Evolutionary conservation across 2,113 vertebrate genomes (phyloP).

Genomic region (Labrus mixtus): DNA sequence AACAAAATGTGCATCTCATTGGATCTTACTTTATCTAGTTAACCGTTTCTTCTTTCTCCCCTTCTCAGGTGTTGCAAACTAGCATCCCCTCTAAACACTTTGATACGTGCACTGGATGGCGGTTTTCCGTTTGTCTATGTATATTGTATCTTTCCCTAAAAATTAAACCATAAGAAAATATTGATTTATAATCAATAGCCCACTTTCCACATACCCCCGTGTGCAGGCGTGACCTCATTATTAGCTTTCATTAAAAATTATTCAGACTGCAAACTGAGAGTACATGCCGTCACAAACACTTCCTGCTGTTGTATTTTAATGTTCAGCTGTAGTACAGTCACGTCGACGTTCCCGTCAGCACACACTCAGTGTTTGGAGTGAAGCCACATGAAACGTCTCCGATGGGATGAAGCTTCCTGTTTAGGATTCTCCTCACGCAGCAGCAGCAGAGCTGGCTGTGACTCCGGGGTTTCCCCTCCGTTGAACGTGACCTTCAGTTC

Average conservation of each 20-base stretch:
- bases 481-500: slow-evolving; percentile 31
- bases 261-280: background rate
- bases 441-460: background rate
- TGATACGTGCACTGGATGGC: no score
- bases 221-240: slow-evolving; percentile 25
- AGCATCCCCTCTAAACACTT: no score
- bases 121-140: no score
- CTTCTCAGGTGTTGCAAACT: no score
- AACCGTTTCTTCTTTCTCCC: no score
- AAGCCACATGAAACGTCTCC: background rate
- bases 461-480: slow-evolving; percentile 57
- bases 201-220: slow-evolving; percentile 19
- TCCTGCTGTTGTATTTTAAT: no score
- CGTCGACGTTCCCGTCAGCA: background rate
- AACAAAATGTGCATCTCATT: no score
- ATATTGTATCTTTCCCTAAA: no score
- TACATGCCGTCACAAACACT: background rate
- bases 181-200: slow-evolving; percentile 1
- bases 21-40: no score
- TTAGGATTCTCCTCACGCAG: slow-evolving; percentile 26
- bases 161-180: no score
- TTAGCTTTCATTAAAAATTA: background rate
- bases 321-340: no score
- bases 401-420: slow-evolving; percentile 37
- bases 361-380: background rate